phyloP scores from a whole-genome alignment of 2,797 vertebrate genomes.

The Spinus pinus region DNA sequence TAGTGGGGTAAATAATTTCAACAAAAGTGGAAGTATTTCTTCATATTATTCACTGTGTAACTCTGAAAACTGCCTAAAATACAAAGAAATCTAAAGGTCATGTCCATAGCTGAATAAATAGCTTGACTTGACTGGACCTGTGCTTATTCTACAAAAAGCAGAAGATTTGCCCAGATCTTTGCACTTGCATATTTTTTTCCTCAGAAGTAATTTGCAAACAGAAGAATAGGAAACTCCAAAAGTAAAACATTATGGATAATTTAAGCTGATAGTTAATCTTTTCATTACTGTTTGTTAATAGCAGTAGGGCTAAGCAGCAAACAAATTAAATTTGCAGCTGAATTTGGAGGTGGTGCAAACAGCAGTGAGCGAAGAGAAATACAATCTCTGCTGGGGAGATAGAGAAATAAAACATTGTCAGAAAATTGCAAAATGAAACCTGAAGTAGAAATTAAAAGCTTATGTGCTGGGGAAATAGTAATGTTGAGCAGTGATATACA shows the following conservation, averaged over 20 bases:
- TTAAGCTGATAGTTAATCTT: not conserved
- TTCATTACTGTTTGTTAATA: conserved; percentile 40
- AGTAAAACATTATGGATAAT: not conserved
- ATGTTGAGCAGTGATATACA: conserved; percentile 1
- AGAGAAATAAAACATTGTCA: conserved; percentile 24
- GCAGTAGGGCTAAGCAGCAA: not conserved
- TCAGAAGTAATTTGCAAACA: not conserved
- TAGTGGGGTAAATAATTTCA: not conserved
- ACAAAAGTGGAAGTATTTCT: not conserved
- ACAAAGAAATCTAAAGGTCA: not conserved
- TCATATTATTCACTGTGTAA: not conserved
- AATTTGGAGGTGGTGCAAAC: conserved; percentile 28
- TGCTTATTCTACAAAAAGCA: not conserved
- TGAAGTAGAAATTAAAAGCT: conserved; percentile 9
- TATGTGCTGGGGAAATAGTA: not conserved
- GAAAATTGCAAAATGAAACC: conserved; percentile 27
- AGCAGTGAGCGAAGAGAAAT: conserved; percentile 19
- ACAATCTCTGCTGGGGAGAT: not conserved
- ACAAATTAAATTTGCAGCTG: conserved; percentile 41
- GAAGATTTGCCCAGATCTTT: not conserved
- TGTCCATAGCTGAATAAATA: not conserved
- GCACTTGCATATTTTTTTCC: not conserved
- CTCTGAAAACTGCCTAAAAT: not conserved
- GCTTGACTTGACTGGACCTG: not conserved
- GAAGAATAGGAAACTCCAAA: not conserved